Evolutionary conservation across 2,113 vertebrate species (phyloP), one percentile per base, ranked within the genome.

Genomic region (Catharus bicknelli): DNA sequence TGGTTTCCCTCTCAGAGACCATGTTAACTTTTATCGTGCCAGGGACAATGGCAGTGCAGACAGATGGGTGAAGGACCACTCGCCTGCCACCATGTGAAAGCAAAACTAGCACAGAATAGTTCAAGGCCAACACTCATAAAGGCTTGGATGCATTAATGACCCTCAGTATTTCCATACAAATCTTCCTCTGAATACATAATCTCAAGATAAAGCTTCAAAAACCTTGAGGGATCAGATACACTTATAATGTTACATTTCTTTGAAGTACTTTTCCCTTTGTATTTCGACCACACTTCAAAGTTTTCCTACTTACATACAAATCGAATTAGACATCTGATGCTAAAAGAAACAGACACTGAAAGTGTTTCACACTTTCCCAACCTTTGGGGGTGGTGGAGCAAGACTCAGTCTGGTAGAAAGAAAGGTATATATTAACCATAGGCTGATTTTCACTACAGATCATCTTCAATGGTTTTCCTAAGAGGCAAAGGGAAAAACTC

Each of bases 161-260:
- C 68, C 23, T 51, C n/a, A 62, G 34, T 59, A 93, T 70, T 86
- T 81, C 80, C 83, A 92, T n/a, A 73, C 36, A 94, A 90, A 88
- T 67, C 29, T 62, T 88, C 26, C 47, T 47, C 68, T 62, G 55
- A 80, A 93, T 43, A 62, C 29, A 61, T 38, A 91, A 67, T 94
- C 47, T 90, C 85, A 76, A 55, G 68, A 94, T 83, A 95, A 93
- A 93, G 48, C 85, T 93, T 83, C 67, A 91, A 87, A 93, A 94
- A 74, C 73, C 82, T 83, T 7, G 0, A 91, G 38, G 72, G 79
- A 95, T 84, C 93, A 83, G 90, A 93, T 90, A 74, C 18, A 67
- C 43, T 77, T 90, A 63, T 8, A 92, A 81, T n/a, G n/a, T 69
- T 81, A 43, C 61, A 51, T 47, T 92, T 89, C 89, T 94, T 90